These are phyloP conservation scores for Drosophila navojoa DNA, from an alignment of 1,140 invertebrate genomes.

Conservation along the genomic window DNA sequence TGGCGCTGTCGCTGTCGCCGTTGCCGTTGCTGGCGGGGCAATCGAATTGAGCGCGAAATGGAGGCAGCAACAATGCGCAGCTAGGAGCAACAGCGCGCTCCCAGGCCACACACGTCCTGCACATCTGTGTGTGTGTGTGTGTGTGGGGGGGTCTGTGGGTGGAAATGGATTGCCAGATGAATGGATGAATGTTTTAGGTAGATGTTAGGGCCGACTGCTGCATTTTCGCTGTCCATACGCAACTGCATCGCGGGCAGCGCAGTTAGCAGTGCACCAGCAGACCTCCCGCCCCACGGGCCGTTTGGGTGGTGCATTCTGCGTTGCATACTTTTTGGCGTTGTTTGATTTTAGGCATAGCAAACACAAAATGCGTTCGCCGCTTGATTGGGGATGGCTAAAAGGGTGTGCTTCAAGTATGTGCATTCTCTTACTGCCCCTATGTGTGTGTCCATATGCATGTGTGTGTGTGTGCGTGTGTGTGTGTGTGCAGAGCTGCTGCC, in stretches of 20 bases:
- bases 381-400: constrained; percentile 49
- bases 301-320: constrained; percentile 32
- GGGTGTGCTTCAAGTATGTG: constrained; percentile 30
- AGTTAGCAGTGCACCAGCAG: not conserved
- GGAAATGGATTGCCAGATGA: not conserved
- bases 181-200: constrained; percentile 49
- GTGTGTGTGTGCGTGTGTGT: constrained; percentile 20
- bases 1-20: constrained; percentile 1
- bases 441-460: constrained; percentile 11
- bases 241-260: constrained; percentile 33
- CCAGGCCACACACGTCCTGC: not conserved
- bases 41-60: constrained; percentile 56
- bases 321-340: constrained; percentile 77
- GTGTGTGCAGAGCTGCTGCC: not conserved
- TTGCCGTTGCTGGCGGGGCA: constrained; percentile 27
- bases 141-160: not conserved
- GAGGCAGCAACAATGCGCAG: constrained; percentile 39
- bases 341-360: constrained; percentile 79
- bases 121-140: constrained; percentile 12
- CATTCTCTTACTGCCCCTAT: constrained; percentile 19
- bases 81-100: constrained; percentile 62
- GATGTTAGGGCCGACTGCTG: constrained; percentile 54
- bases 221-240: constrained; percentile 34
- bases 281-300: not conserved
- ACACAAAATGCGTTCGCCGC: constrained; percentile 68